Conservation (phyloP, 2,797 vertebrate species). For the Thalassophryne amazonica region DNA sequence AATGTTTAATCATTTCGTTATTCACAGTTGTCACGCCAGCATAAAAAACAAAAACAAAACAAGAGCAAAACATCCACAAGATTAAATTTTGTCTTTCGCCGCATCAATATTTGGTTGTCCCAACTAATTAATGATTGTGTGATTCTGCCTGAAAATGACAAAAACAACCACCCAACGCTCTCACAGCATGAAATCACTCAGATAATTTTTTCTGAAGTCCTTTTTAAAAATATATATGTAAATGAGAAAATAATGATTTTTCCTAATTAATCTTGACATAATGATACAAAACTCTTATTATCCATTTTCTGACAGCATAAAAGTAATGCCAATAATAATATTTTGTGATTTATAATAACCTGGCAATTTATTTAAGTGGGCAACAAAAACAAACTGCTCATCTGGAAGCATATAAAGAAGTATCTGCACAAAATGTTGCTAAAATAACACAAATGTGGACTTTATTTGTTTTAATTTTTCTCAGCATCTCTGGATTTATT, state of each 20-base stretch:
- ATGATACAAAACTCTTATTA: neutral
- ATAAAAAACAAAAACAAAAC: too few species aligned
- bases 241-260: too few species aligned
- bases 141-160: slow-evolving; percentile 1
- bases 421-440: too few species aligned
- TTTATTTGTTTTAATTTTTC: neutral
- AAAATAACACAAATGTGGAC: too few species aligned
- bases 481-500: neutral
- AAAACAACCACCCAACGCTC: slow-evolving; percentile 11
- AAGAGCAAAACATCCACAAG: slow-evolving; percentile 33
- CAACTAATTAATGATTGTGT: slow-evolving; percentile 39
- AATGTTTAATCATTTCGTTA: slow-evolving; percentile 37
- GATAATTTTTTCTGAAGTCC: neutral
- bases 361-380: neutral
- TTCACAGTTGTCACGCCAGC: slow-evolving; percentile 24
- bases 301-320: neutral
- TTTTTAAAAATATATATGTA: too few species aligned
- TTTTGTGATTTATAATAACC: neutral
- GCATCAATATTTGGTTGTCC: slow-evolving; percentile 6
- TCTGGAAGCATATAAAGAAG: too few species aligned
- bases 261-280: neutral
- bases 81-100: slow-evolving; percentile 34
- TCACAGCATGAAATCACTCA: neutral
- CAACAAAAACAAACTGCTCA: neutral
- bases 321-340: neutral